Evolutionary conservation across 2,797 vertebrate genomes (phyloP), one percentile per base, ranked within the genome.

Genomic region (Megaceryle alcyon): DNA sequence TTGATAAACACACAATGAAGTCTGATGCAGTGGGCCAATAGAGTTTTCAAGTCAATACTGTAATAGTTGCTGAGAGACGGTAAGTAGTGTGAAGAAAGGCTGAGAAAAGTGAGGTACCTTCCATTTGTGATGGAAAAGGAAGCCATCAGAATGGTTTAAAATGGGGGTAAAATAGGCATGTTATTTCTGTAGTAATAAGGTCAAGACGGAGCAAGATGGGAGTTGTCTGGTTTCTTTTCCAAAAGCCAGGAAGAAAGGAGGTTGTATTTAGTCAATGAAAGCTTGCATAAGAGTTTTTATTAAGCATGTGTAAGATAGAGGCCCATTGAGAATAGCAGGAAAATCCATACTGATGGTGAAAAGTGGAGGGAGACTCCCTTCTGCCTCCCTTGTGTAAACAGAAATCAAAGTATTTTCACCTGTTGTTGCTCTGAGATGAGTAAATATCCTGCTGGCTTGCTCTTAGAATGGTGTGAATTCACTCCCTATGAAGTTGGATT

Each of bases 391-490:
- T 56, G 37, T 48, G 4, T 57, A 41, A 70, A 12, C 22, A 63
- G 68, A 44, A 59, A 46, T 25, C 48, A 73, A 21, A 48, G 6
- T 65, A 10, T 79, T 88, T 88, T 76, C 14, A 43, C 16, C 12
- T 14, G 1, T 13, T 4, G 51, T 80, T 91, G 20, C 18, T 49
- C 18, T 44, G 61, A 59, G 41, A 22, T 51, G 19, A 60, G 4
- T 60, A 80, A 61, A 54, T 53, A 37, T 31, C 10, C 5, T 68
- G 6, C 57, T 94, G 85, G 29, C 25, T 93, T 94, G 23, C 39
- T 82, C 63, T 65, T 85, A 98, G 98, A 98, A 56, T 98, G 98
- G 98, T 98, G 98, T 0, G 98, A 98, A 80, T 98, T 98, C 90
- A 98, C 98, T 44, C 98, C 98, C 14, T 86, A 98, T 46, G 98